A percentile compares a stretch with the other conserved stretches of the same genome.
Evolutionary conservation across 2,888 invertebrate species (phyloP).

Genomic region (Choristoneura rosaceana): DNA sequence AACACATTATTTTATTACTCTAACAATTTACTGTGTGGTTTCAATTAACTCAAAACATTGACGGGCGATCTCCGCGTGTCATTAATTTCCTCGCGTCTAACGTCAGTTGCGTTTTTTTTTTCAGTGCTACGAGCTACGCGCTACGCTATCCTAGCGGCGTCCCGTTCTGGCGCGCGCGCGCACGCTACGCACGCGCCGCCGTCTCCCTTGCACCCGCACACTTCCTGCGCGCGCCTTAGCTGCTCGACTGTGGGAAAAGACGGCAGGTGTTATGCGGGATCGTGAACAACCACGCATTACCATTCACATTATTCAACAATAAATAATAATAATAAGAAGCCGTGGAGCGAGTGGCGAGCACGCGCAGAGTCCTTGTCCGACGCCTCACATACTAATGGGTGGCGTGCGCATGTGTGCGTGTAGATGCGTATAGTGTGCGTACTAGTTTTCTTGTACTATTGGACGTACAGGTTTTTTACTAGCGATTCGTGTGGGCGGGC

Average conservation of each 20-base stretch:
- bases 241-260: slow-evolving; percentile 85
- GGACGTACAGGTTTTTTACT: slow-evolving; percentile 67
- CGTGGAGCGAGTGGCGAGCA: slow-evolving; percentile 84
- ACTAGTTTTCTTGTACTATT: slow-evolving; percentile 49
- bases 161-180: slow-evolving; percentile 64
- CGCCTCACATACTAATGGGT: slow-evolving; percentile 78
- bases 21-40: slow-evolving; percentile 50
- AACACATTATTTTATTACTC: slow-evolving; percentile 44
- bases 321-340: slow-evolving; percentile 86
- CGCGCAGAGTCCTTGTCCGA: slow-evolving; percentile 74
- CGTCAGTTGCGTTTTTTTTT: slow-evolving; percentile 47
- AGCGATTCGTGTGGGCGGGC: slow-evolving; percentile 79
- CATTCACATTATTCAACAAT: slow-evolving; percentile 86
- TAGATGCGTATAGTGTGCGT: slow-evolving; percentile 50
- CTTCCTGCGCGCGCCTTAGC: slow-evolving; percentile 77
- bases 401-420: slow-evolving; percentile 64
- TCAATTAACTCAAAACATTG: slow-evolving; percentile 57
- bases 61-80: slow-evolving; percentile 50
- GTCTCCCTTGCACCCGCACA: slow-evolving; percentile 74
- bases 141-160: slow-evolving; percentile 58
- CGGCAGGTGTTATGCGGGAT: slow-evolving; percentile 87
- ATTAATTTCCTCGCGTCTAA: slow-evolving; percentile 54
- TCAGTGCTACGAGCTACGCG: slow-evolving; percentile 62
- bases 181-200: slow-evolving; percentile 61
- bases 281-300: slow-evolving; percentile 86